Percentiles rank a stretch among this genome's conserved stretches.
Evolutionary conservation across 2,113 vertebrate species (phyloP).

Genomic region (Corythaixoides concolor): DNA sequence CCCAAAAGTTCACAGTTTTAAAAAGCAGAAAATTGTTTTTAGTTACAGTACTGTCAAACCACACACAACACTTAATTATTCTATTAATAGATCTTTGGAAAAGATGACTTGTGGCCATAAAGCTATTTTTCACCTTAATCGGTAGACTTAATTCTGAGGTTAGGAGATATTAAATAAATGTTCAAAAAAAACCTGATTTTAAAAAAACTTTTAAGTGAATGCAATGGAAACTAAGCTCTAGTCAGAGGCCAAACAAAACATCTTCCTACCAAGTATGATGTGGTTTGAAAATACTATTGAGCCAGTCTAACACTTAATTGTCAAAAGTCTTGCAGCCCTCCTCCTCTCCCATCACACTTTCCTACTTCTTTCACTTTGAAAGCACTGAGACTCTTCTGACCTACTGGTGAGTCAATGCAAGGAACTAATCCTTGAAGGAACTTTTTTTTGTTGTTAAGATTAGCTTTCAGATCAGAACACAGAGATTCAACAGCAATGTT

Average conservation of each 20-base stretch:
- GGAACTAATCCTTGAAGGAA: not conserved
- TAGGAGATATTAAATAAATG: not conserved
- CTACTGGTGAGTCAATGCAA: not conserved
- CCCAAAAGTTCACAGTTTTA: not conserved
- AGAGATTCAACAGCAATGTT: not conserved
- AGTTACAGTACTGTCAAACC: not conserved
- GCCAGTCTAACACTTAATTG: not conserved
- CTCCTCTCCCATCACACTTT: not conserved
- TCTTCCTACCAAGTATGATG: not conserved
- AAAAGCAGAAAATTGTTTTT: not conserved
- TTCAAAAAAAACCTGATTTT: not conserved
- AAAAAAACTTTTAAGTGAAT: not conserved
- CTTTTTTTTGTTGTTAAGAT: not conserved
- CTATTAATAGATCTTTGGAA: not conserved
- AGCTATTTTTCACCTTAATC: not conserved
- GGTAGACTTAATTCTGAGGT: not conserved
- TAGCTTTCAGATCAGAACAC: not conserved
- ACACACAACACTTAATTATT: not conserved
- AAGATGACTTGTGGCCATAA: not conserved
- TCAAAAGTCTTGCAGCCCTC: not conserved
- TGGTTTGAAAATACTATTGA: not conserved
- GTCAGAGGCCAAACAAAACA: not conserved
- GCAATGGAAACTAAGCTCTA: not conserved
- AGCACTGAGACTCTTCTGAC: not conserved
- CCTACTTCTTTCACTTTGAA: not conserved